Evolutionary conservation across 2,797 vertebrate species (phyloP).

Genomic region (Gorsachius magnificus): DNA sequence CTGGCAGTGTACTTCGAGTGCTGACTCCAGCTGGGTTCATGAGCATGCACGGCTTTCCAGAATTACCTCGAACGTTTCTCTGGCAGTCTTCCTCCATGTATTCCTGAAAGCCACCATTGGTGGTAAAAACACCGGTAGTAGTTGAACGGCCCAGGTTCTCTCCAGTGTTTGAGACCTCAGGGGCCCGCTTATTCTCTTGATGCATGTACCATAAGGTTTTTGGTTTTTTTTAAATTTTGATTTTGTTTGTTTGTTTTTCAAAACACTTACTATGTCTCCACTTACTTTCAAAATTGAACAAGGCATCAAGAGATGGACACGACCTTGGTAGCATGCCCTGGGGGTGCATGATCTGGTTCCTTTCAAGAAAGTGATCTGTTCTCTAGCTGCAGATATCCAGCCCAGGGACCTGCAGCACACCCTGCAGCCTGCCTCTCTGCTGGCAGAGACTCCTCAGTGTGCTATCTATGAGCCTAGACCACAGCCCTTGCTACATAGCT

Average conservation of each 20-base stretch:
- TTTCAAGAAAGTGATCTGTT: not conserved
- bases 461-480: not conserved
- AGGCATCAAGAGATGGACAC: not conserved
- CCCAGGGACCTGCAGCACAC: not conserved
- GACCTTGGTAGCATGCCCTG: not conserved
- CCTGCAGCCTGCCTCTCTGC: not conserved
- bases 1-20: not conserved
- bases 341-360: not conserved
- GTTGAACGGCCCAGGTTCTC: not conserved
- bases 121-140: not conserved
- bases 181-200: not conserved
- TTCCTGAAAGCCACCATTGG: not conserved
- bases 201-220: not conserved
- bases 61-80: not conserved
- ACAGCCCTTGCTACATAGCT: not conserved
- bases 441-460: not conserved
- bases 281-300: not conserved
- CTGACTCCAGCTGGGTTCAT: not conserved
- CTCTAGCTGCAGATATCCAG: not conserved
- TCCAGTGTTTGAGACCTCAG: not conserved
- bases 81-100: not conserved
- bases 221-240: not conserved
- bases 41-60: not conserved
- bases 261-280: not conserved
- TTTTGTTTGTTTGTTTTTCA: not conserved